Conservation (phyloP, 2,113 vertebrate genomes). For the Gopherus flavomarginatus region DNA sequence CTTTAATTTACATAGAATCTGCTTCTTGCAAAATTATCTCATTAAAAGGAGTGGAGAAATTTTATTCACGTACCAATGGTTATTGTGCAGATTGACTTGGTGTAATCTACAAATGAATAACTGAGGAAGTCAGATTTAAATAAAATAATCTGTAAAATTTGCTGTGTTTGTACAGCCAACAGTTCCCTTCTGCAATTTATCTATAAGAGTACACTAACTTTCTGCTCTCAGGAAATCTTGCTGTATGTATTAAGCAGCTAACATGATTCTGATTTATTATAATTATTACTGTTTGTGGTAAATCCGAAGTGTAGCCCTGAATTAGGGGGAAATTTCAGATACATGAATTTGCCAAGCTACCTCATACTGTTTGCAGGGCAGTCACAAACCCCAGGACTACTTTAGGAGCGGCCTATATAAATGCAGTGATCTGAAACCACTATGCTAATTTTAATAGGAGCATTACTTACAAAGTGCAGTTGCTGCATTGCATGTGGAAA, state of each 20-base stretch:
- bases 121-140: neutral
- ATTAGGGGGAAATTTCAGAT: neutral
- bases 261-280: neutral
- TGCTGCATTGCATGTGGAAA: neutral
- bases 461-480: rapidly evolving
- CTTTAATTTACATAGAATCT: neutral
- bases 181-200: neutral
- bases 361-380: neutral
- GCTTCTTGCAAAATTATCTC: conserved; percentile 8
- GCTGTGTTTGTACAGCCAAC: neutral
- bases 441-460: neutral
- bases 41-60: neutral
- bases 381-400: neutral
- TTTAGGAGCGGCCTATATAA: neutral
- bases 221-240: neutral
- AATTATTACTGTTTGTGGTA: neutral
- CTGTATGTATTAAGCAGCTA: neutral
- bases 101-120: neutral
- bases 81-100: neutral
- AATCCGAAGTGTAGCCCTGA: neutral
- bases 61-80: neutral
- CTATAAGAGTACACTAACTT: neutral
- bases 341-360: neutral
- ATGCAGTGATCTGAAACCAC: neutral
- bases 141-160: neutral